These are phyloP conservation scores for Villa cingulata DNA, from an alignment of 2,888 invertebrate genomes.

Conservation along the genomic window DNA sequence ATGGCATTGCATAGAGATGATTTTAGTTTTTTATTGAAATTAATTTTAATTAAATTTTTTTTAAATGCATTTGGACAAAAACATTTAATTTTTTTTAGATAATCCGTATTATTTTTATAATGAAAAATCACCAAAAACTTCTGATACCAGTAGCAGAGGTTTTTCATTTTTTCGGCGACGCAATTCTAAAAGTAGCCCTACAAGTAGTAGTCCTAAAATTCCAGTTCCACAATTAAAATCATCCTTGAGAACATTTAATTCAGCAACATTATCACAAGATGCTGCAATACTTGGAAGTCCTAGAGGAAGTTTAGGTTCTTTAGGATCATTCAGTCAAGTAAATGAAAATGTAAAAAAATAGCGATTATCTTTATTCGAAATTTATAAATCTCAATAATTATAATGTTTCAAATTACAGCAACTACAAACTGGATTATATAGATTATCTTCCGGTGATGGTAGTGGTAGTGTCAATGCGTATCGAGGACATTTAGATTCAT, in stretches of 20 bases:
- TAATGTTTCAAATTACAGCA: conserved; percentile 14
- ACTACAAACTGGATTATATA: conserved; percentile 9
- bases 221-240: conserved; percentile 9
- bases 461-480: no score
- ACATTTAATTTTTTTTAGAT: conserved; percentile 24
- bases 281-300: conserved; percentile 33
- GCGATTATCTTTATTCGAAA: background rate
- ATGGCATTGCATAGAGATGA: no score
- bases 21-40: no score
- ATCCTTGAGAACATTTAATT: conserved; percentile 29
- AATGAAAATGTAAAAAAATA: background rate
- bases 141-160: conserved; percentile 30
- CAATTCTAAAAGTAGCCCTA: conserved; percentile 30
- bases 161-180: conserved; percentile 34
- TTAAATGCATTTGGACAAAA: no score
- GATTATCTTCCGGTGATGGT: conserved; percentile 20
- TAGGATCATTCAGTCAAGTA: conserved; percentile 24
- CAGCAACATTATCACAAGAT: conserved; percentile 31
- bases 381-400: background rate
- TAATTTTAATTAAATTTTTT: no score
- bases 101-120: conserved; percentile 36
- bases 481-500: conserved; percentile 33
- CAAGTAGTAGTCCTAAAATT: conserved; percentile 15
- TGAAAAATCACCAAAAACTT: conserved; percentile 33
- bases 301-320: conserved; percentile 30